Conservation (phyloP, 1,140 invertebrate species). For the Cotesia vestalis region DNA sequence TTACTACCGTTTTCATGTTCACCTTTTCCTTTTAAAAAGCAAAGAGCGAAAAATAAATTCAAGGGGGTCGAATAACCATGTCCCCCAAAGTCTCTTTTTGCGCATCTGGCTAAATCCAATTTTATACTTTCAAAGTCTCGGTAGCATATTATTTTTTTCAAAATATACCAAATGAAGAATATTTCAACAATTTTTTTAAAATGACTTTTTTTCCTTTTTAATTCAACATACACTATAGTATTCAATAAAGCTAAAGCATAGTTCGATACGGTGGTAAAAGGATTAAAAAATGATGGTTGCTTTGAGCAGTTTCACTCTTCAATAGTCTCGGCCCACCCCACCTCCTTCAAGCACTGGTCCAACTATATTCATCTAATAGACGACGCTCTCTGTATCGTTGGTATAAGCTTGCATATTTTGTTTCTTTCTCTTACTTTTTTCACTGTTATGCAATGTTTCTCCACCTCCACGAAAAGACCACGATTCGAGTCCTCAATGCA, state of each 20-base stretch:
- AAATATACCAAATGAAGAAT: neutral
- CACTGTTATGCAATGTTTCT: neutral
- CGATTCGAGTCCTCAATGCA: constrained; percentile 26
- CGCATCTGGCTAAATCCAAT: constrained; percentile 18
- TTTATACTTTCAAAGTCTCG: neutral
- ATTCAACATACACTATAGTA: neutral
- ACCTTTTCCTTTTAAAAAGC: constrained; percentile 4
- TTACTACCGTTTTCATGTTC: neutral
- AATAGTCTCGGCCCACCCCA: constrained; percentile 56
- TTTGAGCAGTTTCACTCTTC: constrained; percentile 66
- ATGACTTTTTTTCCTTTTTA: neutral
- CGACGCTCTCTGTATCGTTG: neutral
- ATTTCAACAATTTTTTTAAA: neutral
- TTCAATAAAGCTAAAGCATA: neutral
- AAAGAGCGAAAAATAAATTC: constrained; percentile 13
- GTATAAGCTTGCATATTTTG: neutral
- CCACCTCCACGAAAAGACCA: neutral
- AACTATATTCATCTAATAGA: constrained; percentile 34
- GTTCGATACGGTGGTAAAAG: constrained; percentile 20
- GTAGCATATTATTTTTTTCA: neutral
- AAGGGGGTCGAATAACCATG: neutral
- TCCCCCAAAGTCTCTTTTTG: too few relatives aligned
- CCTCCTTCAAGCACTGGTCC: constrained; percentile 42
- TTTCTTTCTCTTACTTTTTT: neutral
- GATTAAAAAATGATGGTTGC: constrained; percentile 56